Evolutionary conservation across 2,888 invertebrate species (phyloP).

Genomic region (Deilephila elpenor): DNA sequence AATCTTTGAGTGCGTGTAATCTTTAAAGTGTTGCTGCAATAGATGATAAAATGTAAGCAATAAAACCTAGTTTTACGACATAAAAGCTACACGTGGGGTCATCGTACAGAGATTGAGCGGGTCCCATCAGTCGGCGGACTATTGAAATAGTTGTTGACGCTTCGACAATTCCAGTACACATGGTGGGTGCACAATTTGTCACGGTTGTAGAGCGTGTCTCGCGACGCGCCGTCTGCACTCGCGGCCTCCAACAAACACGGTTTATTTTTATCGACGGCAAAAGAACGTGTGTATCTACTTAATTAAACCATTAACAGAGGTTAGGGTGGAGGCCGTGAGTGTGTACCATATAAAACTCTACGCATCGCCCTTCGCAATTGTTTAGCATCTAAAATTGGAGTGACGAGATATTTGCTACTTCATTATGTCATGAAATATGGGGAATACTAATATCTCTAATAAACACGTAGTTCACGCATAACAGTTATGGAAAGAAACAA

Average conservation of each 20-base stretch:
- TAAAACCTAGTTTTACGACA: not conserved
- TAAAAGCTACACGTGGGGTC: conserved; percentile 50
- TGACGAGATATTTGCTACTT: not conserved
- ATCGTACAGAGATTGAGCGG: conserved; percentile 63
- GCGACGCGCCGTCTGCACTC: conserved; percentile 71
- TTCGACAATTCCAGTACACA: conserved; percentile 46
- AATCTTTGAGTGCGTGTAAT: not conserved
- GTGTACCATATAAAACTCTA: not conserved
- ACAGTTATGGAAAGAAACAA: conserved; percentile 1
- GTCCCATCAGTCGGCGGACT: conserved; percentile 54
- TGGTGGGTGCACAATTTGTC: conserved; percentile 63
- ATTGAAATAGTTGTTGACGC: conserved; percentile 51
- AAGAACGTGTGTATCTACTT: conserved; percentile 49
- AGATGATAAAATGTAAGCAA: not conserved
- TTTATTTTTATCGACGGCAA: conserved; percentile 66
- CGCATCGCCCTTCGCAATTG: too few relatives aligned
- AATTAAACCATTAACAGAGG: conserved; percentile 71
- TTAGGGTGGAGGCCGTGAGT: conserved; percentile 68
- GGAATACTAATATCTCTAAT: too few relatives aligned
- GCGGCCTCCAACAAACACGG: conserved; percentile 55
- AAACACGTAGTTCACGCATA: not conserved
- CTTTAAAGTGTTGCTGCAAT: not conserved
- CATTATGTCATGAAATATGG: not conserved
- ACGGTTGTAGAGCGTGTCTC: conserved; percentile 51
- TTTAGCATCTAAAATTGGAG: not conserved